Conservation (phyloP, 2,113 vertebrate species). For the Lutjanus erythropterus region DNA sequence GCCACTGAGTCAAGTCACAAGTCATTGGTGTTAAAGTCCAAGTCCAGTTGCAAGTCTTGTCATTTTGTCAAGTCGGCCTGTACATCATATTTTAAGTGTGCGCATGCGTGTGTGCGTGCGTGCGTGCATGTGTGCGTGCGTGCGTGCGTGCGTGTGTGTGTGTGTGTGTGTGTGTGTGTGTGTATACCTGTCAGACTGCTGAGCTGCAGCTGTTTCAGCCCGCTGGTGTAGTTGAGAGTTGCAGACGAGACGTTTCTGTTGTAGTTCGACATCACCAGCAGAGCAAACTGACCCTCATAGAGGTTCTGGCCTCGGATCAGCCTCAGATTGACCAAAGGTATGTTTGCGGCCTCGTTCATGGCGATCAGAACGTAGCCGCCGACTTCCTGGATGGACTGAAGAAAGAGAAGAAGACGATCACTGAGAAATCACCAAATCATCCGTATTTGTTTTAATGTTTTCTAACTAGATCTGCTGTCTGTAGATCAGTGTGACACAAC, state of each 20-base stretch:
- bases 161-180: background rate
- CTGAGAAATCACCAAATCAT: too few species aligned
- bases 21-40: too few species aligned
- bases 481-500: too few species aligned
- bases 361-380: slow-evolving; percentile 94
- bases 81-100: too few species aligned
- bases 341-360: slow-evolving; percentile 86
- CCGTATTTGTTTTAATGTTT: background rate
- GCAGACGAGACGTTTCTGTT: slow-evolving; percentile 62
- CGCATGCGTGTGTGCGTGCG: background rate
- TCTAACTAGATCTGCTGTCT: too few species aligned
- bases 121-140: background rate
- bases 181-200: slow-evolving; percentile 87
- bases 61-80: too few species aligned
- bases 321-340: slow-evolving; percentile 90
- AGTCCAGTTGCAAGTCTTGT: too few species aligned
- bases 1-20: too few species aligned
- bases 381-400: slow-evolving; percentile 93
- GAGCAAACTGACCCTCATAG: slow-evolving; percentile 85
- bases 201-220: slow-evolving; percentile 87
- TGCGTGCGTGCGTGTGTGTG: background rate
- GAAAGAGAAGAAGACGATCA: background rate
- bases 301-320: slow-evolving; percentile 93
- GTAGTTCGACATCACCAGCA: slow-evolving; percentile 91
- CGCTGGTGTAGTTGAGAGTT: slow-evolving; percentile 72